Conservation (phyloP, 1,140 invertebrate genomes). For the Reticulitermes speratus region DNA sequence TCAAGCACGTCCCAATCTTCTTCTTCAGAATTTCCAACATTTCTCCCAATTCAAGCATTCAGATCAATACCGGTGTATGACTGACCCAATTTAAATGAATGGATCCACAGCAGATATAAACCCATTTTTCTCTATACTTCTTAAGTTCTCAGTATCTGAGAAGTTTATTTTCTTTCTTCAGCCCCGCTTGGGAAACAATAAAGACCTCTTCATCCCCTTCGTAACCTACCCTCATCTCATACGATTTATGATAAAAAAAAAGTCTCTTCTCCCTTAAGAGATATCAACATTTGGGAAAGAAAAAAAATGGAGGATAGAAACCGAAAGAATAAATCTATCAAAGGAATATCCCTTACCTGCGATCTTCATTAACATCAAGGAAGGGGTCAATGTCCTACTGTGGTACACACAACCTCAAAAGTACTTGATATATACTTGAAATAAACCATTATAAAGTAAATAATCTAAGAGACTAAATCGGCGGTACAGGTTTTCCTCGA, state of each 20-base stretch:
- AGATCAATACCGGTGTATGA: background rate
- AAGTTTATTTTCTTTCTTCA: background rate
- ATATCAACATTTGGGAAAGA: background rate
- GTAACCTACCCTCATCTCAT: background rate
- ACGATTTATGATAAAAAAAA: background rate
- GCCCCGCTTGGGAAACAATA: background rate
- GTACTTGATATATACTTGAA: background rate
- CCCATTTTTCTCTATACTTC: background rate
- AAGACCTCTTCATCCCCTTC: background rate
- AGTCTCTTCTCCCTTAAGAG: background rate
- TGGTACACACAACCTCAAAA: background rate
- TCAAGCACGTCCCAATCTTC: no score
- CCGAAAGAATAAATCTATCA: constrained; percentile 15
- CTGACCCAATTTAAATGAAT: background rate
- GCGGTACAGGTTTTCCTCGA: no score
- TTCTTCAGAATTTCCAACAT: no score
- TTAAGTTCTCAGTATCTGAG: background rate
- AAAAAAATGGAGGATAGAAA: background rate
- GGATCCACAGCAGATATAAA: background rate
- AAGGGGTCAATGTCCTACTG: background rate
- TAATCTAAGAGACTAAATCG: no score
- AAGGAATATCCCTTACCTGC: constrained; percentile 18
- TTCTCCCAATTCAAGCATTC: no score
- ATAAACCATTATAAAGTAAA: no score
- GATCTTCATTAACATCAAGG: background rate